A percentile compares a stretch with the other conserved stretches of the same genome.
Evolutionary conservation across 2,113 vertebrate genomes (phyloP).

Genomic region (Gadus macrocephalus): DNA sequence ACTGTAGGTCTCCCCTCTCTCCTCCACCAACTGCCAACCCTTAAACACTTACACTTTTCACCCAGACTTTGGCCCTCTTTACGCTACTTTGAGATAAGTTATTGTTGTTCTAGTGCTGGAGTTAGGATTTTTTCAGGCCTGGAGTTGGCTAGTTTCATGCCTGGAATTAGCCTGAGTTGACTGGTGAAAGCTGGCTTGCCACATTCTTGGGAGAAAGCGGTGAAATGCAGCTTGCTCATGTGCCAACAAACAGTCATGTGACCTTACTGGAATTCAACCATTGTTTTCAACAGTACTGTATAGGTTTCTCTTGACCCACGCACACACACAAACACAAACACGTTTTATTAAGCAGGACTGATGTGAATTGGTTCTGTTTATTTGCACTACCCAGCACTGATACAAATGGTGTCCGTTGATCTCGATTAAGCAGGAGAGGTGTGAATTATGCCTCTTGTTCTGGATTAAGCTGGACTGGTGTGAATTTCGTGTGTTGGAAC

Average conservation of each 20-base stretch:
- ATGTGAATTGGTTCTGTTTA: neutral
- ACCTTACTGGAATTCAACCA: slow-evolving; percentile 67
- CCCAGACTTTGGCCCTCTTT: neutral
- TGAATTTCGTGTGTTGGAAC: neutral
- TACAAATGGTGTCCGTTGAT: neutral
- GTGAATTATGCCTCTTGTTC: neutral
- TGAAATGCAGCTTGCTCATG: slow-evolving; percentile 47
- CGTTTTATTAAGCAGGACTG: neutral
- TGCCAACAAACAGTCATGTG: slow-evolving; percentile 66
- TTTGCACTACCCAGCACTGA: neutral
- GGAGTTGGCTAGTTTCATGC: too few species aligned
- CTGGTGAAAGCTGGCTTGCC: slow-evolving; percentile 42
- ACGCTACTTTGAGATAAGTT: slow-evolving; percentile 8
- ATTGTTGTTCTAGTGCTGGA: slow-evolving; percentile 1
- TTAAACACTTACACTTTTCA: neutral
- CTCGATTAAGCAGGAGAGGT: slow-evolving; percentile 56
- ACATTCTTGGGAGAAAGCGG: slow-evolving; percentile 50
- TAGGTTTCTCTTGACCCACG: neutral
- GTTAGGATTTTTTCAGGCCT: too few species aligned
- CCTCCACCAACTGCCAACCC: slow-evolving; percentile 5
- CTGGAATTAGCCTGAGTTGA: slow-evolving; percentile 13
- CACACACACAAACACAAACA: slow-evolving; percentile 6
- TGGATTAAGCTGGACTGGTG: neutral
- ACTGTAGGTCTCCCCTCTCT: slow-evolving; percentile 21
- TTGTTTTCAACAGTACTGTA: slow-evolving; percentile 61